Evolutionary conservation across 2,113 vertebrate species (phyloP).

Genomic region (Albula glossodonta): DNA sequence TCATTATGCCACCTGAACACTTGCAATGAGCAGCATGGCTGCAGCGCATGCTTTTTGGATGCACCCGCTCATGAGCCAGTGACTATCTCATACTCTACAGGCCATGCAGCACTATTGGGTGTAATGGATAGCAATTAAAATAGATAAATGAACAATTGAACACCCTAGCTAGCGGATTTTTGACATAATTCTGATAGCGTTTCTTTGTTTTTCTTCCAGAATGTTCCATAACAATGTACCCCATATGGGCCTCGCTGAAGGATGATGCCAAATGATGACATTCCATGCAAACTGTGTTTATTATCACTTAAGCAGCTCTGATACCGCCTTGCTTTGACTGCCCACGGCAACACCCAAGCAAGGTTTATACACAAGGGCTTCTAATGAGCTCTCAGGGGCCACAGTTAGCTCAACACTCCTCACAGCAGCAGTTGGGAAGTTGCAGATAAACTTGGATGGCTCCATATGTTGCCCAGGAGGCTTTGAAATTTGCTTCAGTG

Average conservation of each 20-base stretch:
- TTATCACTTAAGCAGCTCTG: conserved; percentile 67
- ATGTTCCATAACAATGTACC: conserved; percentile 42
- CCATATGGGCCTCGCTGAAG: conserved; percentile 41
- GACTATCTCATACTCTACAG: not conserved
- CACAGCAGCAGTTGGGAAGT: conserved; percentile 69
- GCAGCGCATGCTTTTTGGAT: not conserved
- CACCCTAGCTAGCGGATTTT: not conserved
- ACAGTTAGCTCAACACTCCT: conserved; percentile 59
- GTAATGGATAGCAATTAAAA: not conserved
- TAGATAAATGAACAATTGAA: not conserved
- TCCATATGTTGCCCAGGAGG: conserved; percentile 75
- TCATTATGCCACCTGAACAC: not conserved
- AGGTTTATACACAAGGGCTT: conserved; percentile 66
- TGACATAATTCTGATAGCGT: not conserved
- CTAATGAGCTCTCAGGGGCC: conserved; percentile 79
- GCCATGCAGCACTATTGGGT: not conserved
- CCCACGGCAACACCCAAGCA: conserved; percentile 70
- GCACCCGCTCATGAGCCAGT: not conserved
- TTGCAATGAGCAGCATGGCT: not conserved
- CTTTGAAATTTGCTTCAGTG: conserved; percentile 27
- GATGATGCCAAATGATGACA: conserved; percentile 60
- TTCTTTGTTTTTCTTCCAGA: conserved; percentile 40
- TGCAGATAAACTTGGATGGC: conserved; percentile 62
- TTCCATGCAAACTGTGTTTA: conserved; percentile 75
- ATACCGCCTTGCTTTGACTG: conserved; percentile 63